A percentile compares a stretch with the other conserved stretches of the same genome.
These are phyloP conservation scores for Rhyacophila evoluta DNA, from an alignment of 2,888 invertebrate species.

Conservation along the genomic window DNA sequence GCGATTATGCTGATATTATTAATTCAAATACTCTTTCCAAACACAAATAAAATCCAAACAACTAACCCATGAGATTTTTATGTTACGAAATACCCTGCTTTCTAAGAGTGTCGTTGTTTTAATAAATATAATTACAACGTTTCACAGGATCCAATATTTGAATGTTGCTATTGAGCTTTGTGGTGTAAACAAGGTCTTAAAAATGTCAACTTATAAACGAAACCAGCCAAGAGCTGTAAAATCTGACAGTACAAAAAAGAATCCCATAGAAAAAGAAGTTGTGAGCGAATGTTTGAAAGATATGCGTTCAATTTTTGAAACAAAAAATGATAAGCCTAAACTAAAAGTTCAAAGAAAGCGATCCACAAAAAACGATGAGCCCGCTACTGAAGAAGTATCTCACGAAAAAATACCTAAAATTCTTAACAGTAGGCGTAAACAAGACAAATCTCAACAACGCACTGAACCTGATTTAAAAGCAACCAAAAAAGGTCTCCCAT, in stretches of 20 bases:
- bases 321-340: conserved; percentile 39
- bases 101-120: background rate
- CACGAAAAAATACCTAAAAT: background rate
- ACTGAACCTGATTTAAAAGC: background rate
- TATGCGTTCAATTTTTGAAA: conserved; percentile 46
- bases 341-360: conserved; percentile 35
- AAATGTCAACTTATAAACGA: conserved; percentile 25
- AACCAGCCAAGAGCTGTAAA: background rate
- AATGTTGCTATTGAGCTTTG: background rate
- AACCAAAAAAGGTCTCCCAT: background rate
- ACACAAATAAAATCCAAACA: background rate
- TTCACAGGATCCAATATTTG: background rate
- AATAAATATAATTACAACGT: background rate
- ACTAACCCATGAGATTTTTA: background rate
- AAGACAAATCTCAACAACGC: background rate
- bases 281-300: conserved; percentile 38
- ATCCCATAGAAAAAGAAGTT: conserved; percentile 40
- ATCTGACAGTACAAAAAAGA: conserved; percentile 6
- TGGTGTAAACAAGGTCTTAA: background rate
- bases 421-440: background rate
- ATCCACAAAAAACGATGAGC: background rate
- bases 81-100: background rate
- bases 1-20: background rate
- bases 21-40: background rate
- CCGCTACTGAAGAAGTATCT: background rate